phyloP scores from a whole-genome alignment of 1,140 invertebrate genomes.

The Venturia canescens region DNA sequence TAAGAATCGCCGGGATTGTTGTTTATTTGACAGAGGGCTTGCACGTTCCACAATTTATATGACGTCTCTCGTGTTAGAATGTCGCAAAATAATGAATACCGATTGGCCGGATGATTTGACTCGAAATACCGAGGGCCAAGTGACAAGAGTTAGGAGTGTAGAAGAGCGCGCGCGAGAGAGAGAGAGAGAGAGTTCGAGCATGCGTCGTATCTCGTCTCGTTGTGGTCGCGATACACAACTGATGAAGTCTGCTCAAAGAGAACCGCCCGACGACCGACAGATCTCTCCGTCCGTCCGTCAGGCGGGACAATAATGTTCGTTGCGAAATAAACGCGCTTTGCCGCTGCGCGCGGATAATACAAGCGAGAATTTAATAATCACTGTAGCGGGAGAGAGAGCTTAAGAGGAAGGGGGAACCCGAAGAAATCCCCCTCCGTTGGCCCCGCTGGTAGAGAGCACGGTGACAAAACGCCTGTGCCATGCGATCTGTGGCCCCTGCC shows the following conservation, averaged over 20 bases:
- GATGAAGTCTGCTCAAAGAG: conserved; percentile 11
- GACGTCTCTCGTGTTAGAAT: conserved; percentile 19
- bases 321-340: conserved; percentile 11
- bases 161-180: background rate
- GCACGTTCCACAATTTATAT: conserved; percentile 34
- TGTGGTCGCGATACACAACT: conserved; percentile 15
- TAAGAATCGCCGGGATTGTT: conserved; percentile 21
- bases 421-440: no score
- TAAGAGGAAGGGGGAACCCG: background rate
- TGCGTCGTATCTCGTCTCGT: conserved; percentile 21
- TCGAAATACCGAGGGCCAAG: conserved; percentile 1
- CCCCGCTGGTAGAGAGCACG: background rate
- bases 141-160: background rate
- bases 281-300: conserved; percentile 26
- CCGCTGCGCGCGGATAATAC: conserved; percentile 19
- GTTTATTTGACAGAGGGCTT: conserved; percentile 33
- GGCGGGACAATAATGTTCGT: conserved; percentile 26
- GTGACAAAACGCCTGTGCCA: conserved; percentile 22
- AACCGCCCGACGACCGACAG: conserved; percentile 27
- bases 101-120: conserved; percentile 19
- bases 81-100: conserved; percentile 35
- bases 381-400: conserved; percentile 18
- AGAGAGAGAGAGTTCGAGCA: background rate
- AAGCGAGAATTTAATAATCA: conserved; percentile 22
- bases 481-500: conserved; percentile 17